These are phyloP conservation scores for Tribolium castaneum DNA, from an alignment of 1,140 invertebrate genomes.

Conservation along the genomic window DNA sequence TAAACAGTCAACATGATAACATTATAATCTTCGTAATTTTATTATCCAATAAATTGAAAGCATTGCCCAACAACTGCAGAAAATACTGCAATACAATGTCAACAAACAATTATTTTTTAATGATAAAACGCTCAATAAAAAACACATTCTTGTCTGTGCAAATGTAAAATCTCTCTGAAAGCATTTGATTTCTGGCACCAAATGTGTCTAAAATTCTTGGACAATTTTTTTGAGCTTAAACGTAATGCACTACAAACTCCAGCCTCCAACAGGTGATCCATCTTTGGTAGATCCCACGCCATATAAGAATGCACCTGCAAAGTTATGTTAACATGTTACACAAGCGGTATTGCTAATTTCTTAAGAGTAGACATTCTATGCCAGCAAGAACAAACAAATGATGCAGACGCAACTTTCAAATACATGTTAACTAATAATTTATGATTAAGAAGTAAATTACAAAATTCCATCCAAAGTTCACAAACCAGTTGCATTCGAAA, in stretches of 20 bases:
- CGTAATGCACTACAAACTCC: not conserved
- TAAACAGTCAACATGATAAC: too few relatives aligned
- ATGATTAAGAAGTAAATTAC: conserved; percentile 30
- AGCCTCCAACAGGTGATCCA: not conserved
- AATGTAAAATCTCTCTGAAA: too few relatives aligned
- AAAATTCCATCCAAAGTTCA: conserved; percentile 23
- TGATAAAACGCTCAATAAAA: too few relatives aligned
- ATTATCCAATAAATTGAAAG: too few relatives aligned
- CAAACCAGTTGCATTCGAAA: conserved; percentile 8
- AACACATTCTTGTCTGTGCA: too few relatives aligned
- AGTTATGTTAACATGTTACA: not conserved
- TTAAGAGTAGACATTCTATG: conserved; percentile 17
- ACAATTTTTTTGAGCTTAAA: not conserved
- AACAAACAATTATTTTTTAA: too few relatives aligned
- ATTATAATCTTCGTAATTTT: too few relatives aligned
- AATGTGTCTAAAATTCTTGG: too few relatives aligned
- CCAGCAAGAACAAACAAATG: conserved; percentile 12
- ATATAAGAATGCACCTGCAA: conserved; percentile 9
- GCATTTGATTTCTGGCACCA: too few relatives aligned
- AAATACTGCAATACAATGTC: too few relatives aligned
- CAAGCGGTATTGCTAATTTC: conserved; percentile 21
- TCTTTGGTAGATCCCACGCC: conserved; percentile 3
- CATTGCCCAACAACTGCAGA: too few relatives aligned
- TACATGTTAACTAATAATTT: conserved; percentile 20
- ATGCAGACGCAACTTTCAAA: conserved; percentile 33